Evolutionary conservation across 2,113 vertebrate genomes (phyloP), one percentile per base, ranked within the genome.

Genomic region (Pedetes capensis): DNA sequence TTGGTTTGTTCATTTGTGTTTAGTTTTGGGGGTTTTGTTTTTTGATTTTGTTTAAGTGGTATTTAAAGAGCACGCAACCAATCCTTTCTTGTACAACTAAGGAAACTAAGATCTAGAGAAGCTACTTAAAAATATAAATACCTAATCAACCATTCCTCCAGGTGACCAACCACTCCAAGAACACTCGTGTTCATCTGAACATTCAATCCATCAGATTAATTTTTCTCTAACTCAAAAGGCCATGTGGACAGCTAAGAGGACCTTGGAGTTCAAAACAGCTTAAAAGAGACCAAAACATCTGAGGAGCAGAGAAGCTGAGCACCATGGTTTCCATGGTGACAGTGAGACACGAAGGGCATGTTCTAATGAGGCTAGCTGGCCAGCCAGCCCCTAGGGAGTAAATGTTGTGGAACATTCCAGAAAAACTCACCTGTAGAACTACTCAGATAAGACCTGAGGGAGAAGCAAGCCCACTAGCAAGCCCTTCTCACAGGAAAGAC

Each of bases 271-370:
- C 89, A 85, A 69, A 89, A 42, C 13, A 57, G 51, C 59, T 66
- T 37, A 47, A 75, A 61, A 34, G 34, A 81, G 72, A 74, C 23
- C 55, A 27, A 59, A 85, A 78, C 81, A 75, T 82, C 81, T 75
- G 57, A 96, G 88, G 86, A 75, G 55, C 87, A 61, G 55, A 88
- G 51, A 81, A 27, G 59, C 51, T 66, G 64, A 68, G 61, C 32
- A 6, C 14, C 49, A 17, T 1, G 14, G 97, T 97, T 93, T 95
- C 93, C 96, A 96, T 94, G 94, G 95, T 53, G 57, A 97, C 71
- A 53, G 8, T 3, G 39, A 42, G 61, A 34, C 74, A 84, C 63
- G 87, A 92, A 68, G 61, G 64, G 51, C 85, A 18, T 2, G 51
- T 8, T 59, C 44, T 93, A 92, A 94, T 59, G 84, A 96, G 69